phyloP scores from a whole-genome alignment of 2,888 invertebrate species.

The Toxonevra muliebris region DNA sequence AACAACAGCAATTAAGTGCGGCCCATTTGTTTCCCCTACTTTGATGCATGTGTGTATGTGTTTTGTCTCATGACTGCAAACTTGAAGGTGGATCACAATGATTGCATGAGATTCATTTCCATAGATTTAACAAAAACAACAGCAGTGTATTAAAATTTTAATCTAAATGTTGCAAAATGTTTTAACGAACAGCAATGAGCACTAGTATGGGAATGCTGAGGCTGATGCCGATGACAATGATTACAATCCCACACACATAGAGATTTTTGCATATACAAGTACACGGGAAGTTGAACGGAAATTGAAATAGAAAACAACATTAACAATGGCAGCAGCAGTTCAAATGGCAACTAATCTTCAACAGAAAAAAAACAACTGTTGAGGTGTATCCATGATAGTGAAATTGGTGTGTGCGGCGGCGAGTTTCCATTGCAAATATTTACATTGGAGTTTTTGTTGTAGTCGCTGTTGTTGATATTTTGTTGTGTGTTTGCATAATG shows the following conservation, averaged over 20 bases:
- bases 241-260: too few species aligned
- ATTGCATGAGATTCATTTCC: conserved; percentile 33
- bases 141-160: conserved; percentile 14
- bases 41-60: too few species aligned
- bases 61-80: too few species aligned
- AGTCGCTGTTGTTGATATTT: conserved; percentile 2
- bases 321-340: neutral
- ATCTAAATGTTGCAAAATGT: conserved; percentile 15
- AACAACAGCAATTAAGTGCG: too few species aligned
- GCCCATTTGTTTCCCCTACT: too few species aligned
- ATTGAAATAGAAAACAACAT: neutral
- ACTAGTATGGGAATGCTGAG: too few species aligned
- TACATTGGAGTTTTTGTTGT: conserved; percentile 6
- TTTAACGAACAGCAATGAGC: conserved; percentile 36
- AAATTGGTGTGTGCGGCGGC: neutral
- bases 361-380: neutral
- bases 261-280: too few species aligned
- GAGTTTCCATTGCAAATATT: neutral
- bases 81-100: conserved; percentile 11
- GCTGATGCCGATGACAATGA: too few species aligned
- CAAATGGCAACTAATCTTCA: neutral
- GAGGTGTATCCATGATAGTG: neutral
- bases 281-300: neutral
- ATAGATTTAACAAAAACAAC: conserved; percentile 30
- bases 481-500: conserved; percentile 17